phyloP scores from a whole-genome alignment of 2,888 invertebrate genomes.

The Mimas tiliae region DNA sequence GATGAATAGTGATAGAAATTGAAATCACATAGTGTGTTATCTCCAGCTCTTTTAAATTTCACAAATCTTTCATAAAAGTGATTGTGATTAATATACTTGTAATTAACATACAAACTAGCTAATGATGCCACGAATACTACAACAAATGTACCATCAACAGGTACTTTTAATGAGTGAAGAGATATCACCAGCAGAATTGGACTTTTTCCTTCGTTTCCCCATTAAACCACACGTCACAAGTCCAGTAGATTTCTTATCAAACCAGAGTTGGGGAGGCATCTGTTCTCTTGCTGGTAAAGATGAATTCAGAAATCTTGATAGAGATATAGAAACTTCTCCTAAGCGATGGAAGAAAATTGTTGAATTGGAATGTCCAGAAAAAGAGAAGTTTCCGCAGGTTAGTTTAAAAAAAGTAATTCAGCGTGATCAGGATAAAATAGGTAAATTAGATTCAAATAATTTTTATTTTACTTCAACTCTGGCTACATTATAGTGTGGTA shows the following conservation, averaged over 20 bases:
- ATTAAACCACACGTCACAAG: conserved; percentile 96
- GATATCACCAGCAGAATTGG: conserved; percentile 93
- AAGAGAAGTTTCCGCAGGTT: conserved; percentile 96
- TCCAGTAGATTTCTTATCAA: conserved; percentile 97
- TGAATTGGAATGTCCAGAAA: conserved; percentile 97
- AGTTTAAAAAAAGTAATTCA: conserved; percentile 20
- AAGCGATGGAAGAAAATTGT: conserved; percentile 99
- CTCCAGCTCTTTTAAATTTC: too few relatives aligned
- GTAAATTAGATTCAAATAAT: background rate
- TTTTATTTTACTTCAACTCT: background rate
- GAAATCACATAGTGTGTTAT: too few relatives aligned
- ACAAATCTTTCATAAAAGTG: too few relatives aligned
- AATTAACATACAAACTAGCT: background rate
- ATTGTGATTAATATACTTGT: too few relatives aligned
- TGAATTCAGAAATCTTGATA: conserved; percentile 96
- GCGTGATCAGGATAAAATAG: too few relatives aligned
- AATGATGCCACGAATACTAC: background rate
- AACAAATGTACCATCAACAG: conserved; percentile 68
- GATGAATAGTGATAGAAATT: too few relatives aligned
- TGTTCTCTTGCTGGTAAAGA: conserved; percentile 95
- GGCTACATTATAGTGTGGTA: too few relatives aligned
- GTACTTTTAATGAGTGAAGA: conserved; percentile 94
- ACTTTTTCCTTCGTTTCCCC: conserved; percentile 96
- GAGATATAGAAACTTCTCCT: conserved; percentile 98
- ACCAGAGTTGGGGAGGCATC: conserved; percentile 97